Percentiles rank a stretch among this genome's conserved stretches.
phyloP scores from a whole-genome alignment of 2,888 invertebrate genomes.

The Teinopalpus imperialis region DNA sequence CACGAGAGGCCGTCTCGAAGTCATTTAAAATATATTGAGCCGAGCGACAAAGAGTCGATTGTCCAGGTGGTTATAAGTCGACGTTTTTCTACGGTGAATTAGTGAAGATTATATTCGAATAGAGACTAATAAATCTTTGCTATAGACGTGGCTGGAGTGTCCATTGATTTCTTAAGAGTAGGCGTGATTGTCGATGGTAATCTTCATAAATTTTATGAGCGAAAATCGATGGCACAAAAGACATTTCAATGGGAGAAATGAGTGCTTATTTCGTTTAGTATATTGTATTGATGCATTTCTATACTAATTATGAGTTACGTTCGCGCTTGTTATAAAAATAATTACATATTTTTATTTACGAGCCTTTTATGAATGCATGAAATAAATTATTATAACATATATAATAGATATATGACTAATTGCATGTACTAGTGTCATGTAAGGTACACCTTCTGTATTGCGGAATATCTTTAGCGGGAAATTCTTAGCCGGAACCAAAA shows the following conservation, averaged over 20 bases:
- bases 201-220: slow-evolving; percentile 73
- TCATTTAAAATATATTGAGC: slow-evolving; percentile 80
- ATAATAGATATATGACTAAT: no score
- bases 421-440: no score
- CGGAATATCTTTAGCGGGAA: no score
- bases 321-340: slow-evolving; percentile 36
- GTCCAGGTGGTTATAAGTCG: slow-evolving; percentile 66
- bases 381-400: no score
- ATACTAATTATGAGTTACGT: slow-evolving; percentile 50
- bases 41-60: slow-evolving; percentile 66
- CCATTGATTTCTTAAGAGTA: slow-evolving; percentile 69
- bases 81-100: slow-evolving; percentile 77
- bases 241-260: slow-evolving; percentile 39
- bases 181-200: slow-evolving; percentile 68
- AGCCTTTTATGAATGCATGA: no score
- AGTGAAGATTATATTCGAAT: slow-evolving; percentile 75
- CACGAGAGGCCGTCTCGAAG: slow-evolving; percentile 60
- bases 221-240: slow-evolving; percentile 50
- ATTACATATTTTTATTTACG: no score
- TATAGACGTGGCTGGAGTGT: slow-evolving; percentile 48
- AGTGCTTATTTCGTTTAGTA: slow-evolving; percentile 51
- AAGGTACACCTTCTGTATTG: no score
- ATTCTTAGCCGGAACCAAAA: no score
- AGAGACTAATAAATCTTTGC: slow-evolving; percentile 73
- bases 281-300: slow-evolving; percentile 43